Evolutionary conservation across 92 coral and sea anemone species (phyloP), one percentile per base, ranked within the genome.

Genomic region (Porites rus): DNA sequence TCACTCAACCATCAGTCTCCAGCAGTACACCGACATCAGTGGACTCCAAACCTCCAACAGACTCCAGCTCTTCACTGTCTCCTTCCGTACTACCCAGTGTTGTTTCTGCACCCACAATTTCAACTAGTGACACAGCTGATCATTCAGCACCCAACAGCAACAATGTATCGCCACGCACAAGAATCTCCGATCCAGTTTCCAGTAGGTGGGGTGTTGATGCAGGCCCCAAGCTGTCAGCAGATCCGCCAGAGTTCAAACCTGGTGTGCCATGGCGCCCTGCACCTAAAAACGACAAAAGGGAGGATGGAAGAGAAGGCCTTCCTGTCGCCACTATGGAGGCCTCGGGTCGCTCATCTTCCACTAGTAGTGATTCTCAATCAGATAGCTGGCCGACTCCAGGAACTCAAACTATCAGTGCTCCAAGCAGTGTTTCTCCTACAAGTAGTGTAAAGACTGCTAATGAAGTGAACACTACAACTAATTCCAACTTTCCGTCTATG

Each of bases 121-220:
- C 96, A 59, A 86, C 89, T 24, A 53, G 60, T 38, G 83, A 85
- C 38, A 66, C 63, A 9, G 66, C 82, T 17, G 88, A 76, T 68
- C 43, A 50, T 8, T 70, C 63, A 71, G 66, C 78, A 79, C 61
- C 88, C n/a, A 83, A 61, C 74, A 82, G 79, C 62, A 88, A 86
- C 66, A 89, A 70, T 67, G 66, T 88, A 9, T 95, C 98, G 24
- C 98, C 98, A 18, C 93, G 89, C 9, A 76, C 91, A 5, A 86
- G 96, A 54, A 94, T 96, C 22, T 87, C 98, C 8, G 99, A 95
- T 64, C 96, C 99, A 50, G 98, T 97, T 60, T 97, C 99, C 72
- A 97, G 99, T 76, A 88, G 93, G 80, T 97, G 99, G 99, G 99
- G 99, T 14, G 96, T 97, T 25, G 99, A 97, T 84, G 99, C 99